Base-by-base conservation (phyloP, 2,797 vertebrate species). In the Peromyscus nudipes region DNA sequence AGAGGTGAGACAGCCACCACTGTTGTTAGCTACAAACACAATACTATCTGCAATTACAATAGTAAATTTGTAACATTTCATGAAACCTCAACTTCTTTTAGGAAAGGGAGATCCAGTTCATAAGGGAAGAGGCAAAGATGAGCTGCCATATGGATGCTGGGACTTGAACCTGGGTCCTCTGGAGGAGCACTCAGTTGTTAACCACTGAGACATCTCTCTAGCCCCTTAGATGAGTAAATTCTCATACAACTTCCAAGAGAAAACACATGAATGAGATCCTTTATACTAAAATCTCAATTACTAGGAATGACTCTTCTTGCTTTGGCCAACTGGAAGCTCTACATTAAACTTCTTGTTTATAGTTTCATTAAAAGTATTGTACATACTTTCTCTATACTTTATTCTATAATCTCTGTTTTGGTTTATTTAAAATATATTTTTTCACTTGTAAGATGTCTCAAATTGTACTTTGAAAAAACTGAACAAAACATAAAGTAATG, bases 401-500 rank as follows among this genome's bases (percentile, higher is more conserved):
- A 60, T 95, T 89, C 55, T 16, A 23, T 81, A 64, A n/a, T 76
- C 25, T 94, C 64, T 6, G 29, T 86, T 96, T 37, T 14, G 64
- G 73, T 96, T 92, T 89, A 92, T 96, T 92, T 89, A 62, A 65
- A 92, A 95, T 95, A 67, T 95, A 52, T 60, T 21, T 79, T 62
- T 55, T 95, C 40, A 76, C 52, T 46, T 89, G n/a, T 89, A 69
- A 92, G 43, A 43, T 69, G 16, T 80, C 79, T 75, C 31, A 92
- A 91, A 89, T 84, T 13, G 46, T 92, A 13, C 29, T 96, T 93
- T 96, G 85, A 96, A 94, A 96, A 75, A 91, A 91, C 71, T 76
- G 19, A 0, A 52, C 80, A 87, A 69, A 29, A 67, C 16, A 43
- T 82, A 69, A 94, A 91, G 31, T 85, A 91, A 87, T 65, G 64